phyloP scores from a whole-genome alignment of 2,113 vertebrate species.

The Pachycephala philippinensis region DNA sequence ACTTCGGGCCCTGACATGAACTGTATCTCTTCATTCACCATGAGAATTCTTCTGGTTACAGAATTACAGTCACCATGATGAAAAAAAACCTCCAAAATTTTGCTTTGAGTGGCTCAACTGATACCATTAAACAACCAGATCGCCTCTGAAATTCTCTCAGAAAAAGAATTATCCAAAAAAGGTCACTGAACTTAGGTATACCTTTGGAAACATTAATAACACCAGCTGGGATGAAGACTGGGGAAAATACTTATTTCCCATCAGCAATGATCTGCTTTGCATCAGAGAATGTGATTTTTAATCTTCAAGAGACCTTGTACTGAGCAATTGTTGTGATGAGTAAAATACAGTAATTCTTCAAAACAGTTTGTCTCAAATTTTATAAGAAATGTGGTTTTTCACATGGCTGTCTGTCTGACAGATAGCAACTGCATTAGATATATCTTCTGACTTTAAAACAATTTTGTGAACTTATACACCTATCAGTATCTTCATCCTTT shows the following conservation, averaged over 20 bases:
- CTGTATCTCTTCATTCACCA: background rate
- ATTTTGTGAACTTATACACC: background rate
- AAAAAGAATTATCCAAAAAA: background rate
- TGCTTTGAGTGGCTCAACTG: background rate
- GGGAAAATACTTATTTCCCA: background rate
- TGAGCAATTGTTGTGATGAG: background rate
- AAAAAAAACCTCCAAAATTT: background rate
- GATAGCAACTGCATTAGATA: background rate
- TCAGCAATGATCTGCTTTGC: background rate
- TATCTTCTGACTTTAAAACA: background rate
- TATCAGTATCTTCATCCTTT: constrained; percentile 4
- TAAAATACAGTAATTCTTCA: background rate
- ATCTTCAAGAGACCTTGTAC: background rate
- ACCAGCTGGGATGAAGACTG: background rate
- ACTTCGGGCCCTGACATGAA: background rate
- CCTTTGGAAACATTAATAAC: background rate
- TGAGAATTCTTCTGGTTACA: background rate
- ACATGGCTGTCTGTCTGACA: background rate
- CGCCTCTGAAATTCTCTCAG: background rate
- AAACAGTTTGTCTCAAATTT: background rate
- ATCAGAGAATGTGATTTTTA: background rate
- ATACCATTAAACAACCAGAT: background rate
- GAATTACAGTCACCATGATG: background rate
- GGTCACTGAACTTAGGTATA: background rate
- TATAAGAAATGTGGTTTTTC: background rate